Evolutionary conservation across 2,888 invertebrate species (phyloP).

Genomic region (Anarsia innoxiella): DNA sequence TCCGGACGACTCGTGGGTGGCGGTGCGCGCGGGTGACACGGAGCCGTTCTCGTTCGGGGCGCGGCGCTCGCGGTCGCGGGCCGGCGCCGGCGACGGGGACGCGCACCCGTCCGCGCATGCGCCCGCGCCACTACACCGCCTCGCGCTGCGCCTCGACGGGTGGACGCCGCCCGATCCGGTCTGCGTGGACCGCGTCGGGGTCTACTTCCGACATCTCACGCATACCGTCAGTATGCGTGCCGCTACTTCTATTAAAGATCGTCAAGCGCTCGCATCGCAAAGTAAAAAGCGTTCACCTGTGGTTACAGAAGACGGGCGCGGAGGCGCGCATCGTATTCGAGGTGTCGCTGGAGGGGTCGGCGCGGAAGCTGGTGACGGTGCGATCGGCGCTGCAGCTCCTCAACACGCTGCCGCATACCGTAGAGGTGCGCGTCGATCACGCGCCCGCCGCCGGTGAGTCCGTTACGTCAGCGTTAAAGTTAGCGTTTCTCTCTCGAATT

Average conservation of each 20-base stretch:
- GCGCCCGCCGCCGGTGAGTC: conserved; percentile 42
- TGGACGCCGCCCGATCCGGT: conserved; percentile 92
- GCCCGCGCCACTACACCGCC: conserved; percentile 87
- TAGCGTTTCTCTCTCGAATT: no score
- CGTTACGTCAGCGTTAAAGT: no score
- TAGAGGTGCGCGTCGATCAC: conserved; percentile 68
- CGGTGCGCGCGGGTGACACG: conserved; percentile 83
- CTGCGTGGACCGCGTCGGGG: conserved; percentile 96
- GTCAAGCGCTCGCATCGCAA: no score
- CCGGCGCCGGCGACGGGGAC: conserved; percentile 81
- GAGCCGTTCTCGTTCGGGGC: conserved; percentile 86
- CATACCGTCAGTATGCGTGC: conserved; percentile 40
- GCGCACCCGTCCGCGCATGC: conserved; percentile 78
- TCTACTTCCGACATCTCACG: conserved; percentile 84
- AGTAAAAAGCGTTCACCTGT: no score
- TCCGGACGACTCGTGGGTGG: conserved; percentile 64
- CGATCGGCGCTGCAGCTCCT: conserved; percentile 90
- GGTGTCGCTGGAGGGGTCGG: conserved; percentile 93
- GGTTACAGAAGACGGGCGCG: conserved; percentile 48
- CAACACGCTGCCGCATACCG: conserved; percentile 83
- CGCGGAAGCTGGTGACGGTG: conserved; percentile 93
- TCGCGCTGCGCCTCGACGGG: conserved; percentile 91
- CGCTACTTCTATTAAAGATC: no score
- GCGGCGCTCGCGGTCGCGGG: conserved; percentile 81
- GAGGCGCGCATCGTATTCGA: conserved; percentile 92